phyloP scores from a whole-genome alignment of 1,140 invertebrate species.

The Drosophila parvula region DNA sequence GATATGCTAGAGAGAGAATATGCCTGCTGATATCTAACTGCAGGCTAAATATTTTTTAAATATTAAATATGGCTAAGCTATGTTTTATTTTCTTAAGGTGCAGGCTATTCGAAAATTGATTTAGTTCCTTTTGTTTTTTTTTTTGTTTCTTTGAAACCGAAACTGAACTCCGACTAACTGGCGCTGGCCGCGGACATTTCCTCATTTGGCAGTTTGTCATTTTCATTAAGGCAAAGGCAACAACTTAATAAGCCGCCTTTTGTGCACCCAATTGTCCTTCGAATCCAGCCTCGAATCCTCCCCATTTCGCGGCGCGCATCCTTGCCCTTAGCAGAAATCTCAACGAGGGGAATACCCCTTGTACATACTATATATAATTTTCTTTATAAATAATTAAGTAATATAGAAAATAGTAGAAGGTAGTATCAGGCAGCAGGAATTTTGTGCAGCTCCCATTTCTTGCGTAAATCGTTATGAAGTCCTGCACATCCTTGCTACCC shows the following conservation, averaged over 20 bases:
- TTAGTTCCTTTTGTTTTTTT: not conserved
- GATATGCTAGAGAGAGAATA: no score
- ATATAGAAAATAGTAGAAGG: no score
- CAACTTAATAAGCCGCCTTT: constrained; percentile 46
- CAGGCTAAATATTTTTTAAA: no score
- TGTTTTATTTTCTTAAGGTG: not conserved
- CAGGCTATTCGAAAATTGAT: constrained; percentile 32
- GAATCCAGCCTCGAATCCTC: not conserved
- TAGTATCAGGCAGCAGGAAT: no score
- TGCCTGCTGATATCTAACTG: no score
- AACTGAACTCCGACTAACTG: constrained; percentile 10
- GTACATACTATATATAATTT: no score
- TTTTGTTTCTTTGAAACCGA: constrained; percentile 10
- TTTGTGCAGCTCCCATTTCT: no score
- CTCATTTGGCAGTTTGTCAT: constrained; percentile 52
- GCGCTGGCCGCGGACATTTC: constrained; percentile 9
- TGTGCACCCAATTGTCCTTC: constrained; percentile 8
- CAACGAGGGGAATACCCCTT: not conserved
- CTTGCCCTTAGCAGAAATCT: not conserved
- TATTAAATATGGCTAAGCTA: no score
- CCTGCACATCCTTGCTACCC: constrained; percentile 18
- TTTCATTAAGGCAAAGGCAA: constrained; percentile 41
- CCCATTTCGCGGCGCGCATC: not conserved
- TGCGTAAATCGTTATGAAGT: not conserved
- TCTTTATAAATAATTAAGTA: no score